These are phyloP conservation scores for Perca schrenkii DNA, from an alignment of 2,113 vertebrate species.

Conservation along the genomic window DNA sequence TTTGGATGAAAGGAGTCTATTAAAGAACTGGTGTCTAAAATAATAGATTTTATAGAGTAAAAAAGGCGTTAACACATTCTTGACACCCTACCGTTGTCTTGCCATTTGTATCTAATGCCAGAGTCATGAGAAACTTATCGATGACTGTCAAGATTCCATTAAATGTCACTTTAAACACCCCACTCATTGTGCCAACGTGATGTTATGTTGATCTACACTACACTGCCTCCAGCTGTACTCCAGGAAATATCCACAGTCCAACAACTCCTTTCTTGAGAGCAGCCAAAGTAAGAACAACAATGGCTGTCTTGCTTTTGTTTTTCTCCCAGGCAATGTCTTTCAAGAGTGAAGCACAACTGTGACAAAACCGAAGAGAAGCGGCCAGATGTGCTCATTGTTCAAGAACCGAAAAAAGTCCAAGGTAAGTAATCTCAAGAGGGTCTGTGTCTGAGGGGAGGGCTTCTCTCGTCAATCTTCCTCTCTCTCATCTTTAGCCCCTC, in stretches of 20 bases:
- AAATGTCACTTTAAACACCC: constrained; percentile 44
- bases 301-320: constrained; percentile 36
- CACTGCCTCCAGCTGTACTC: constrained; percentile 52
- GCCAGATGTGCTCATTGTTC: constrained; percentile 78
- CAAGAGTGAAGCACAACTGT: constrained; percentile 70
- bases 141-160: constrained; percentile 2
- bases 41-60: constrained; percentile 21
- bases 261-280: constrained; percentile 36
- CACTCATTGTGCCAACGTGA: constrained; percentile 14
- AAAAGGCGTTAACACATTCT: constrained; percentile 21
- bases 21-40: constrained; percentile 48
- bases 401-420: constrained; percentile 51
- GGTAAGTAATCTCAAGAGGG: constrained; percentile 64
- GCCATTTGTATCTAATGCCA: constrained; percentile 15
- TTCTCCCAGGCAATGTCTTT: constrained; percentile 64
- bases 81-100: constrained; percentile 30
- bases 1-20: constrained; percentile 45
- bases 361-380: constrained; percentile 62
- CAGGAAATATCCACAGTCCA: constrained; percentile 50
- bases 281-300: constrained; percentile 56
- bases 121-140: neutral
- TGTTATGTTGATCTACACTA: constrained; percentile 53
- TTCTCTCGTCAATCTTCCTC: constrained; percentile 77
- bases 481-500: constrained; percentile 74
- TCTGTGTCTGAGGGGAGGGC: constrained; percentile 41